Base-by-base conservation (phyloP, 64 coral and sea anemone species). In the Montipora foliosa region DNA sequence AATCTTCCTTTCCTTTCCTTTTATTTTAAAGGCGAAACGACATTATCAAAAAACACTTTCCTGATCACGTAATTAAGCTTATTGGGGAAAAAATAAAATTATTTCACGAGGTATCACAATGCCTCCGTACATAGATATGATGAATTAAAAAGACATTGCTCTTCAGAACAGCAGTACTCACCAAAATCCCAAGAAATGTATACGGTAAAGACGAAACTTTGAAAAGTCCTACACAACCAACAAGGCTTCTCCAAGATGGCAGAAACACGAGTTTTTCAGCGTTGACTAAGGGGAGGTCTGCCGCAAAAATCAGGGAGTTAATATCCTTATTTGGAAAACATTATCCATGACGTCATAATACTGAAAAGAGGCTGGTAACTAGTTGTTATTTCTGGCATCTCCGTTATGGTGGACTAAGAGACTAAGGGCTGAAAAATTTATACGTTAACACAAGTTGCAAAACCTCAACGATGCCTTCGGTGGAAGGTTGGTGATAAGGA, bases 401-500 rank as follows among this genome's bases (percentile, higher is more conserved):
- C 37, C 19, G 92, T 93, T 19, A 89, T 89, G 59, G 87, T 46
- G 72, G 76, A 77, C 37, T 37, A 37, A 37, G 29, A 1, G 29
- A 37, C 29, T 37, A 37, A 37, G 37, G 37, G 37, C 37, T 37
- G 37, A 37, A 2, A 57, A 57, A 1, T 57, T 57, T 57, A 6
- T 8, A 11, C 6, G 53, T 11, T 8, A 88, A 22, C 44, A 16
- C 1, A 22, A 22, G 22, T 22, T 22, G 22, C 22, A 22, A 22
- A 22, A 22, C 22, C 22, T 22, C 22, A 22, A 22, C 19, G 48
- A 99, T 99, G 98, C 98, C 98, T 47, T 95, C 76, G 14, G 84
- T 96, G 68, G 98, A 99, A 96, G 98, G 98, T 99, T 78, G 16
- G 49, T 55, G 3, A 79, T 68, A 1, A 21, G 77, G 46, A 52